Evolutionary conservation across 2,888 invertebrate genomes (phyloP).

Genomic region (Parnassius apollo): DNA sequence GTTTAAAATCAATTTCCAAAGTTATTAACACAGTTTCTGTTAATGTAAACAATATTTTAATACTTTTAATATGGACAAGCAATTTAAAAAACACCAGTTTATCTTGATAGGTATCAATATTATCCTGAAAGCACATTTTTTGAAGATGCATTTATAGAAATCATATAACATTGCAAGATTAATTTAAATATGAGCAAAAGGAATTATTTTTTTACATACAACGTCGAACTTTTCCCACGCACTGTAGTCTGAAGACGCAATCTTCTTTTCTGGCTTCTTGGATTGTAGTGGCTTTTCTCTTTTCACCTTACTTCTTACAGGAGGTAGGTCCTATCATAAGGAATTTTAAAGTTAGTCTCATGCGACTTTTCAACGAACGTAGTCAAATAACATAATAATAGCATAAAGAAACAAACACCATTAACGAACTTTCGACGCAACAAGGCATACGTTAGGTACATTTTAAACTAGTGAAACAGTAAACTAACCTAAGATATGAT

Average conservation of each 20-base stretch:
- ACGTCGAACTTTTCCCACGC: conserved; percentile 91
- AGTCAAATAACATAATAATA: conserved; percentile 30
- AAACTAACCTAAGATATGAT: conserved; percentile 19
- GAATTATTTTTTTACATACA: conserved; percentile 63
- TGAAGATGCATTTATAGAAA: not conserved
- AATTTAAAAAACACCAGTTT: no score
- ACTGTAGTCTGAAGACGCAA: conserved; percentile 83
- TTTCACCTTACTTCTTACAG: conserved; percentile 75
- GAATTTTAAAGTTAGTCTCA: conserved; percentile 31
- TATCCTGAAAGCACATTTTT: no score
- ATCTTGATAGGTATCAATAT: no score
- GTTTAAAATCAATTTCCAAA: not conserved
- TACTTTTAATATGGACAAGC: not conserved
- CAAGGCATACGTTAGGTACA: conserved; percentile 30
- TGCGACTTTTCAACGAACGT: conserved; percentile 23
- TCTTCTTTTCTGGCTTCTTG: conserved; percentile 63
- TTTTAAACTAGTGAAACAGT: conserved; percentile 17
- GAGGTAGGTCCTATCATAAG: conserved; percentile 71
- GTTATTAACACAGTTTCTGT: not conserved
- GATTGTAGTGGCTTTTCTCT: conserved; percentile 58
- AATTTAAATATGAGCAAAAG: no score
- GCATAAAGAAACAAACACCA: conserved; percentile 15
- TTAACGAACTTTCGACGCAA: conserved; percentile 26
- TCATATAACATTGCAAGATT: not conserved
- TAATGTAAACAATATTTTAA: not conserved